phyloP scores from a whole-genome alignment of 92 coral and sea anemone genomes.

The Heliopora coerulea region DNA sequence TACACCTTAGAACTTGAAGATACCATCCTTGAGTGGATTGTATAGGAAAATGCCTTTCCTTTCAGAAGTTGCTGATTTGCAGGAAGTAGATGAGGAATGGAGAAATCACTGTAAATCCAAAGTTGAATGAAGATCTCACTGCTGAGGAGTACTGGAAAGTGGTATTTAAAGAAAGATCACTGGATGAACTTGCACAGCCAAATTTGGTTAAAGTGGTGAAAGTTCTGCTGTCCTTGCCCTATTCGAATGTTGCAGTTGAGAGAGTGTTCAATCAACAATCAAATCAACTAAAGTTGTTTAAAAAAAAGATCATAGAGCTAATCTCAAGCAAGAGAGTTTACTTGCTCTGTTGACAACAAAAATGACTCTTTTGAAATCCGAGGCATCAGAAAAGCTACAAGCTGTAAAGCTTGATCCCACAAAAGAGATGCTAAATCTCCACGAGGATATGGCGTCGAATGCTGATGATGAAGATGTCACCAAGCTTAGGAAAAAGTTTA shows the following conservation, averaged over 20 bases:
- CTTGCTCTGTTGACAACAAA: constrained; percentile 14
- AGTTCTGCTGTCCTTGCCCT: constrained; percentile 20
- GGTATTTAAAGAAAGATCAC: not conserved
- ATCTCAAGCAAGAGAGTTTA: constrained; percentile 21
- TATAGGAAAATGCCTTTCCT: too few species aligned
- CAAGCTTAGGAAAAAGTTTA: too few species aligned
- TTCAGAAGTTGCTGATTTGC: constrained; percentile 30
- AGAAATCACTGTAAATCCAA: constrained; percentile 18
- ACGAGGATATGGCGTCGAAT: too few species aligned
- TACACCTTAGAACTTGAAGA: too few species aligned
- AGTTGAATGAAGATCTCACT: constrained; percentile 6
- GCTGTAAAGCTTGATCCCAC: too few species aligned
- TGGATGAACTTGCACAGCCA: too few species aligned
- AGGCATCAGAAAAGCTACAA: too few species aligned
- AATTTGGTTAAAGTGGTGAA: too few species aligned
- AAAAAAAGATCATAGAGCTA: constrained; percentile 17
- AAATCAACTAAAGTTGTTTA: constrained; percentile 15
- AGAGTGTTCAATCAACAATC: constrained; percentile 6
- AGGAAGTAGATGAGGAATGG: constrained; percentile 19
- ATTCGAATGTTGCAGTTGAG: not conserved
- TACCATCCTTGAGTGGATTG: too few species aligned
- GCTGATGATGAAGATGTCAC: too few species aligned
- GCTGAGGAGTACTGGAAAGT: constrained; percentile 12
- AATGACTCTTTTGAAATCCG: constrained; percentile 12
- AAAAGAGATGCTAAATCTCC: too few species aligned